Percentiles rank a stretch among this genome's conserved stretches.
These are phyloP conservation scores for Pheosia tremula DNA, from an alignment of 2,888 invertebrate genomes.

Conservation along the genomic window DNA sequence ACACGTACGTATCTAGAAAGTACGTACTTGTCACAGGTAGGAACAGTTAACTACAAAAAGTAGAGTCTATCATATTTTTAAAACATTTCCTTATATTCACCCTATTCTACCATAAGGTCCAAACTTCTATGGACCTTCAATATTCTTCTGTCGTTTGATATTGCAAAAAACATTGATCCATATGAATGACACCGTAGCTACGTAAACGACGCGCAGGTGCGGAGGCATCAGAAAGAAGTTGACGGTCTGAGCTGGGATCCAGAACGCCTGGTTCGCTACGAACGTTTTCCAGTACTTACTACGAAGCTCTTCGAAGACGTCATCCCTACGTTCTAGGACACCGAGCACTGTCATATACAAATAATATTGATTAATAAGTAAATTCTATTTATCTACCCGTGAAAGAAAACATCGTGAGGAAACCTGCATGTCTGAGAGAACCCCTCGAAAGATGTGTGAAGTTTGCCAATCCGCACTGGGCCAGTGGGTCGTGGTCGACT, in stretches of 20 bases:
- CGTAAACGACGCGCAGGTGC: slow-evolving; percentile 90
- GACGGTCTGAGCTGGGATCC: slow-evolving; percentile 92
- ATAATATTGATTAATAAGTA: neutral
- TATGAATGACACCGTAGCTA: slow-evolving; percentile 90
- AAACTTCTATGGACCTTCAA: slow-evolving; percentile 9
- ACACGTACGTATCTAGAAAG: too few species aligned
- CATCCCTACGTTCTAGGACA: slow-evolving; percentile 88
- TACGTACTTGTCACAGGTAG: too few species aligned
- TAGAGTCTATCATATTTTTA: too few species aligned
- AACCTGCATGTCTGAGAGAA: too few species aligned
- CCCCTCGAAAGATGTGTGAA: too few species aligned
- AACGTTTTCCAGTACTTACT: slow-evolving; percentile 90
- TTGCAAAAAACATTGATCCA: slow-evolving; percentile 95
- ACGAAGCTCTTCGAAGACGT: slow-evolving; percentile 88
- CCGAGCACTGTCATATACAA: slow-evolving; percentile 87
- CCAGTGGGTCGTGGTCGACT: too few species aligned
- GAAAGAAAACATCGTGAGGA: too few species aligned
- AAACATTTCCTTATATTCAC: too few species aligned
- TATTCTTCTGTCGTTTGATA: slow-evolving; percentile 86
- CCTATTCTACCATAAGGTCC: neutral
- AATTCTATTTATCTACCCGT: too few species aligned
- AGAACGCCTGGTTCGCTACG: slow-evolving; percentile 91
- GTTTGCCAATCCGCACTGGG: too few species aligned
- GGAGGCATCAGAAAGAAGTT: slow-evolving; percentile 91
- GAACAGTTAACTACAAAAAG: too few species aligned